Conservation (phyloP, 2,797 vertebrate genomes). For the Crax fasciolata region DNA sequence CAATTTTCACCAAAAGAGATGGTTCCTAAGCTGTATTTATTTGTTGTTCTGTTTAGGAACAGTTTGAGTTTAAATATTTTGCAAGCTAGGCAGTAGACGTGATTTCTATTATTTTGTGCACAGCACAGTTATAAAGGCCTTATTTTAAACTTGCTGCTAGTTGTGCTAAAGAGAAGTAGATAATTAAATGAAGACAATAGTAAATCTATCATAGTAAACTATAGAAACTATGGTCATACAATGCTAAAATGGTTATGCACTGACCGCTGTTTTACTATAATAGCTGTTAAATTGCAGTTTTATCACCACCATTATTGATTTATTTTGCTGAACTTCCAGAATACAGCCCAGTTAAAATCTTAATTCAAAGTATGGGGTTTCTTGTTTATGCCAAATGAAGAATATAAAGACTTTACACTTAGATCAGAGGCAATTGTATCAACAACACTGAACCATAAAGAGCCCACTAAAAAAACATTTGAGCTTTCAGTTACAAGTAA, state of each 20-base stretch:
- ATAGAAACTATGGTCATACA: conserved; percentile 54
- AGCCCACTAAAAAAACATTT: background rate
- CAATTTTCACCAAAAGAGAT: background rate
- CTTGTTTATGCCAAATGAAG: conserved; percentile 20
- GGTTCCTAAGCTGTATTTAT: conserved; percentile 21
- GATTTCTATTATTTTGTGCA: background rate
- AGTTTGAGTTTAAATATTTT: conserved; percentile 37
- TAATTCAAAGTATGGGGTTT: conserved; percentile 59
- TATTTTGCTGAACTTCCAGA: conserved; percentile 74
- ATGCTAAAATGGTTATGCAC: conserved; percentile 72
- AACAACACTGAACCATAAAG: background rate
- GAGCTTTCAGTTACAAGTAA: background rate
- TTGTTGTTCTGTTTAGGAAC: conserved; percentile 20
- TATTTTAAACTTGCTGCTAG: conserved; percentile 57
- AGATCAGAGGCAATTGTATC: background rate
- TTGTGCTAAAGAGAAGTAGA: conserved; percentile 72
- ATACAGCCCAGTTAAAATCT: conserved; percentile 75
- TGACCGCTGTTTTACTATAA: conserved; percentile 73
- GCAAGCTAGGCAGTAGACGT: background rate
- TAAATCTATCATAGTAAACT: conserved; percentile 77
- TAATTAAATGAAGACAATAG: conserved; percentile 76
- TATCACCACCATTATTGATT: conserved; percentile 77
- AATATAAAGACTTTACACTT: background rate
- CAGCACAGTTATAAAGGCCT: conserved; percentile 72
- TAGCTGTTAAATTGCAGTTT: conserved; percentile 77